Base-by-base conservation (phyloP, 2,113 vertebrate species). In the Spermophilus dauricus region DNA sequence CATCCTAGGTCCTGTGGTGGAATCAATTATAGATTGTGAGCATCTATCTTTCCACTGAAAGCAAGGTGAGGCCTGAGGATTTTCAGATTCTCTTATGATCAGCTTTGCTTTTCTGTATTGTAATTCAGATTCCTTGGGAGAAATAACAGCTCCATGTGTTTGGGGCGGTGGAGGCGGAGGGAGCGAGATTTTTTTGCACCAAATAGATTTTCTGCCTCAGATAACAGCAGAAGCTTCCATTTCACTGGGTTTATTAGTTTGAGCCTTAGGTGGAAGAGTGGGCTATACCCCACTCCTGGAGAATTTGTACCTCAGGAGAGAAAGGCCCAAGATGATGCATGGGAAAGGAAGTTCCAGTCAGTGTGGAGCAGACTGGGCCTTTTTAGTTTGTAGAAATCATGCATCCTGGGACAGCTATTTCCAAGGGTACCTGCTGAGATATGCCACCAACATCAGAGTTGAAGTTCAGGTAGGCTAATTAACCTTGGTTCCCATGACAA, bases 401-500 rank as follows among this genome's bases (percentile, higher is more conserved):
- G 18, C 34, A 45, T 14, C 37, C 5, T 17, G 76, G 86, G 39
- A 51, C 17, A 80, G 65, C 45, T 80, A 16, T 16, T 93, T 70
- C 28, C 76, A 69, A 86, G 63, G 22, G 75, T 61, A 30, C 56
- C 73, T 78, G 77, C 30, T 69, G 89, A 89, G 95, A 96, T 37
- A 51, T 0, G 0, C 86, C 48, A 39, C 32, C n/a, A 42, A 63
- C 51, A 65, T 18, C 13, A n/a, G 39, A 48, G 32, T 34, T 56
- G 77, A 96, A 95, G 90, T 76, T 80, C 42, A 77, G 53, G 72
- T 48, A 1, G 1, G 32, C 90, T 78, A 77, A 65, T 78, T 90
- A 94, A 89, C 73, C 77, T 69, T 39, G 9, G 93, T 78, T 96
- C 73, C 93, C 61, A 26, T 82, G 90, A 94, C 42, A 89, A 96